Conservation (phyloP, 2,113 vertebrate genomes). For the Gobiocypris rarus region DNA sequence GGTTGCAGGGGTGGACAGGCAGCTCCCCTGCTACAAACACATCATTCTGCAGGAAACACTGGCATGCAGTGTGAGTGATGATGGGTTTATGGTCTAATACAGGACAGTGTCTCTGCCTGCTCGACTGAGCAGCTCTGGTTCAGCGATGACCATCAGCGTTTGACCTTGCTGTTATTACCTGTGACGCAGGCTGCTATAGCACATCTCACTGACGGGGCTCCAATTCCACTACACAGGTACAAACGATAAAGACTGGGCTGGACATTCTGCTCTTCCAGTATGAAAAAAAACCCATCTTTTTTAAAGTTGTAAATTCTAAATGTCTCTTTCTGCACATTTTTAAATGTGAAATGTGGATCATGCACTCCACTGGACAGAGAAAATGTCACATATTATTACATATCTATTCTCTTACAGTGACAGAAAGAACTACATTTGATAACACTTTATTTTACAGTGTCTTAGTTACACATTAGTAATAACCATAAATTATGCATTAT, state of each 20-base stretch:
- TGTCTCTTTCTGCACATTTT: background rate
- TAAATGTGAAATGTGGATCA: background rate
- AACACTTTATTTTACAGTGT: too few species aligned
- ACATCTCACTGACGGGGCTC: background rate
- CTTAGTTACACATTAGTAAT: too few species aligned
- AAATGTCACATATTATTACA: background rate
- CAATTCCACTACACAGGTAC: background rate
- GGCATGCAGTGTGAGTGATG: background rate
- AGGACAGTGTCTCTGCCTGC: background rate
- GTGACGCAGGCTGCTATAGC: conserved; percentile 8
- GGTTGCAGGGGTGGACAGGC: background rate
- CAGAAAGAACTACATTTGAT: background rate
- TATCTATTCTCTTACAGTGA: background rate
- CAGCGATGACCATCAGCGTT: conserved; percentile 6
- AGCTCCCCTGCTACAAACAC: background rate
- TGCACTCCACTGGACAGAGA: background rate
- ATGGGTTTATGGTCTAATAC: background rate
- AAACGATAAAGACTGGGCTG: background rate
- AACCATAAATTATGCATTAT: too few species aligned
- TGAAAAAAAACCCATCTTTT: background rate
- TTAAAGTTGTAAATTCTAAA: background rate
- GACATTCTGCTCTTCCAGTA: background rate
- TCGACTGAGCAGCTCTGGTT: conserved; percentile 20
- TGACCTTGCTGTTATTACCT: conserved; percentile 51
- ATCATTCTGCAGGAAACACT: background rate